Conservation (phyloP, 1,140 invertebrate species). For the Daktulosphaira vitifoliae region DNA sequence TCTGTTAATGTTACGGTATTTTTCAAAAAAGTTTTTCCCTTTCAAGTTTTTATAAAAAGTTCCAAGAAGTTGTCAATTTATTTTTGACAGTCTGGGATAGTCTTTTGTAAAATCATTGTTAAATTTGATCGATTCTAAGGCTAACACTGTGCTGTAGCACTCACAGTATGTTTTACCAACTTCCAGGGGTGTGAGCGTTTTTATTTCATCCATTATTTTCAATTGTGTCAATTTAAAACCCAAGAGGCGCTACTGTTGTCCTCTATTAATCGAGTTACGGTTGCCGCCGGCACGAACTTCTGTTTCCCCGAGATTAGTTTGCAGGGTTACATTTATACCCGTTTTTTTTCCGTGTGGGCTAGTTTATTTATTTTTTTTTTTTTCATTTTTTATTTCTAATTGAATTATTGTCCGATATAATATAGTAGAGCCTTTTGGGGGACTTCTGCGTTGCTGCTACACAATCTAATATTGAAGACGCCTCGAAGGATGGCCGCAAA, state of each 20-base stretch:
- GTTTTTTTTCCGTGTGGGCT: neutral
- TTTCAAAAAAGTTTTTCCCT: too few relatives aligned
- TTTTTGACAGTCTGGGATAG: too few relatives aligned
- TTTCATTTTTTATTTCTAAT: neutral
- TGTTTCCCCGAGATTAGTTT: constrained; percentile 19
- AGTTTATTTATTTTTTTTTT: neutral
- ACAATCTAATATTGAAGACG: too few relatives aligned
- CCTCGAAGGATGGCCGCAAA: too few relatives aligned
- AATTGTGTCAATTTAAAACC: constrained; percentile 30
- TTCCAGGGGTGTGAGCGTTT: neutral
- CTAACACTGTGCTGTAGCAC: neutral
- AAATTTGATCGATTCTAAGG: neutral
- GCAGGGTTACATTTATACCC: neutral
- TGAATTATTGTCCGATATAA: too few relatives aligned
- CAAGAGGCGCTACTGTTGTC: neutral
- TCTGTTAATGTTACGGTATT: too few relatives aligned
- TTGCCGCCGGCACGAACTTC: neutral
- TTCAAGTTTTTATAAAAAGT: too few relatives aligned
- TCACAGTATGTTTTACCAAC: neutral
- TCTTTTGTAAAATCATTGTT: too few relatives aligned
- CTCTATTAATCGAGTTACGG: constrained; percentile 21
- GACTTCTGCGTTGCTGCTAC: too few relatives aligned
- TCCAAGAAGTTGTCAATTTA: too few relatives aligned
- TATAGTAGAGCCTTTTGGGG: too few relatives aligned
- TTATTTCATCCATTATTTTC: constrained; percentile 26